A percentile compares a stretch with the other conserved stretches of the same genome.
Conservation (phyloP, 1,140 invertebrate species). For the Caerostris extrusa region DNA sequence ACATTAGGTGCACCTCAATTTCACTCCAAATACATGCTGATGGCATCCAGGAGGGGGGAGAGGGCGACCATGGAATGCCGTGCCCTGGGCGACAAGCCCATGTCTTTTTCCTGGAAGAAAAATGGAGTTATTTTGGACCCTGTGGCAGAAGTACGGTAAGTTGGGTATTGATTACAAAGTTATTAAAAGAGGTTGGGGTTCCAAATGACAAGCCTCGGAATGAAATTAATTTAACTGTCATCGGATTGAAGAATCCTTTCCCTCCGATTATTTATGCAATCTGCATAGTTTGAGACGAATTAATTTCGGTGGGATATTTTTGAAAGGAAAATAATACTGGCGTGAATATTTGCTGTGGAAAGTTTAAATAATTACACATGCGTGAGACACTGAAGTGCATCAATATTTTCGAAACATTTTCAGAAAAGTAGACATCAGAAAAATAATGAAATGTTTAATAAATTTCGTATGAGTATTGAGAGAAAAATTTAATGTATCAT, state of each 20-base stretch:
- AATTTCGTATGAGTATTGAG: too few relatives aligned
- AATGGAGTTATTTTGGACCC: conserved; percentile 85
- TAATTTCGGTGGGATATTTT: background rate
- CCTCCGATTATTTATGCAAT: background rate
- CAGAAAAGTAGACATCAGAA: too few relatives aligned
- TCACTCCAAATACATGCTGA: conserved; percentile 75
- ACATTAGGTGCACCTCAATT: conserved; percentile 79
- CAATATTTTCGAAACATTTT: background rate
- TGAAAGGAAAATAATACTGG: background rate
- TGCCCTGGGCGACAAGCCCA: conserved; percentile 86
- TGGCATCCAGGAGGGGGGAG: conserved; percentile 73
- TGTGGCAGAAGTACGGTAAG: conserved; percentile 48
- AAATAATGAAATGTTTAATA: too few relatives aligned
- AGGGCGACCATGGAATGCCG: conserved; percentile 76
- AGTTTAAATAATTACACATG: background rate
- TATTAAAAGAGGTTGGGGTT: conserved; percentile 1
- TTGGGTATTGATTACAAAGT: background rate
- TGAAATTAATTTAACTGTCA: conserved; percentile 59
- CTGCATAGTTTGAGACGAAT: background rate
- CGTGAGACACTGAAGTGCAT: background rate
- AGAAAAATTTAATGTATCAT: too few relatives aligned
- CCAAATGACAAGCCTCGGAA: background rate
- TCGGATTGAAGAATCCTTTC: background rate
- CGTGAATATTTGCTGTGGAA: background rate
- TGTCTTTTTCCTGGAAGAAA: conserved; percentile 90